These are phyloP conservation scores for Apus apus DNA, from an alignment of 2,113 vertebrate genomes.

Conservation along the genomic window DNA sequence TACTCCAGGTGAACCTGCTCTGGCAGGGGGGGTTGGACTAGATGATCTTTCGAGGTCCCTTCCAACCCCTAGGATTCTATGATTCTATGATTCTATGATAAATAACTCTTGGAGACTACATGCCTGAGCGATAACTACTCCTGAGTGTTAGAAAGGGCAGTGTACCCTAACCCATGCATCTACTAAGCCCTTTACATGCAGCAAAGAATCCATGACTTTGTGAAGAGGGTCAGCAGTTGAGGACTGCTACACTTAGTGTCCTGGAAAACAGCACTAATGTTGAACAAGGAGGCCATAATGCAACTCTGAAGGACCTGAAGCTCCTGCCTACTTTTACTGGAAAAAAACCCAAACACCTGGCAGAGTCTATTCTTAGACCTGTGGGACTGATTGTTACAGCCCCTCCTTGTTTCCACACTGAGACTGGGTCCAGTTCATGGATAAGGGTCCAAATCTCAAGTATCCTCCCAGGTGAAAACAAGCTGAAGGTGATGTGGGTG, in stretches of 20 bases:
- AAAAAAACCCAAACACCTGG: background rate
- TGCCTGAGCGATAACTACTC: background rate
- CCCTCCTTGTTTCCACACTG: background rate
- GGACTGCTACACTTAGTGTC: background rate
- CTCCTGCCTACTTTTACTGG: background rate
- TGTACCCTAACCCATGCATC: background rate
- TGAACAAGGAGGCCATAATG: background rate
- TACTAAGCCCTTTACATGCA: background rate
- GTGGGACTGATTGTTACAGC: background rate
- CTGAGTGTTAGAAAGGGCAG: background rate
- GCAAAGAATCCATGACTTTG: background rate
- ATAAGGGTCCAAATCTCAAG: background rate
- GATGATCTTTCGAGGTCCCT: too few species aligned
- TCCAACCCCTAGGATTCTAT: too few species aligned
- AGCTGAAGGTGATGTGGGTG: background rate
- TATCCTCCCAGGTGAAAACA: background rate
- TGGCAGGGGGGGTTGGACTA: too few species aligned
- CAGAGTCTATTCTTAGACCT: background rate
- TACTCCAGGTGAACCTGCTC: too few species aligned
- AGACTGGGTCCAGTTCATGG: background rate
- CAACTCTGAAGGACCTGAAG: background rate
- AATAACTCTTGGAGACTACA: background rate
- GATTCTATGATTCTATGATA: too few species aligned
- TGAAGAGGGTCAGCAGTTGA: background rate
- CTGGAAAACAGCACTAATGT: background rate